phyloP scores from a whole-genome alignment of 2,888 invertebrate genomes.

The Metacarcinus magister region DNA sequence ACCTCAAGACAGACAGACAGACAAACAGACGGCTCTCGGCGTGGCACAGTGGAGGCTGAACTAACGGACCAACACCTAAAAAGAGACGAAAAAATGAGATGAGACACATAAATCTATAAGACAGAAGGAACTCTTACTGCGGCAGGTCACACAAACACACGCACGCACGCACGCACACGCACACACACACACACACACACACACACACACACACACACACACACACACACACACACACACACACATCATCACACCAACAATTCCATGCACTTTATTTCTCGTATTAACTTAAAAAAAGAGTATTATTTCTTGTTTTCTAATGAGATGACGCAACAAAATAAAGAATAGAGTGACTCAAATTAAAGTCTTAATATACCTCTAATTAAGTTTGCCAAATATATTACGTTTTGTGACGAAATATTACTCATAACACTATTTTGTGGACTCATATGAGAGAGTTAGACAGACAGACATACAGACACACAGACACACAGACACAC shows the following conservation, averaged over 20 bases:
- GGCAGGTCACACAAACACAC: neutral
- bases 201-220: too few relatives aligned
- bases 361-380: constrained; percentile 13
- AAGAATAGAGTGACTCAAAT: neutral
- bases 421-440: neutral
- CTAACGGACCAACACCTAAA: too few relatives aligned
- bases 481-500: too few relatives aligned
- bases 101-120: too few relatives aligned
- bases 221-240: too few relatives aligned
- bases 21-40: too few relatives aligned
- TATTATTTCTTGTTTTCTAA: neutral
- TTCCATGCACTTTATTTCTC: neutral
- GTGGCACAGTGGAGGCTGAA: too few relatives aligned
- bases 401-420: neutral
- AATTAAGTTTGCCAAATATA: constrained; percentile 28
- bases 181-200: neutral
- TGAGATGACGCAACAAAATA: constrained; percentile 21
- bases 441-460: neutral
- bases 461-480: too few relatives aligned
- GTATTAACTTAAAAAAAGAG: neutral
- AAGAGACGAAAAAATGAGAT: too few relatives aligned
- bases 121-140: too few relatives aligned
- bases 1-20: too few relatives aligned
- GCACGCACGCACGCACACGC: neutral
- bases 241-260: constrained; percentile 5